Evolutionary conservation across 35 echinoderm and acorn worm genomes (phyloP).

Genomic region (Lytechinus pictus): DNA sequence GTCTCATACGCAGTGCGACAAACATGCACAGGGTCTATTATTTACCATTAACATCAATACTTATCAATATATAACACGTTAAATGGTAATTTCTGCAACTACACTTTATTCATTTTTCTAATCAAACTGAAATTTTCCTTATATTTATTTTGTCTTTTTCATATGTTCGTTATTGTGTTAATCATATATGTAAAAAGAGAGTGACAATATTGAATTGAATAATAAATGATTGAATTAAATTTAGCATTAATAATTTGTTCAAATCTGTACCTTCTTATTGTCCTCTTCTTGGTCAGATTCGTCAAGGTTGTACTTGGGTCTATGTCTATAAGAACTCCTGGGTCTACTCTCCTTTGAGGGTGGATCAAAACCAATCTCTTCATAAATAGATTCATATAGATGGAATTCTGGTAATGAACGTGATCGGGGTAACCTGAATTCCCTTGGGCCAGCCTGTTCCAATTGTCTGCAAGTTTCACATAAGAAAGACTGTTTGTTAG

Average conservation of each 20-base stretch:
- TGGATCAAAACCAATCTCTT: constrained; percentile 70
- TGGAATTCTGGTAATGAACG: constrained; percentile 78
- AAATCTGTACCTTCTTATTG: neutral
- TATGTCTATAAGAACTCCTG: constrained; percentile 24
- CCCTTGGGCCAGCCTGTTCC: neutral
- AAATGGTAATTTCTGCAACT: too few relatives aligned
- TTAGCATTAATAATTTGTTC: neutral
- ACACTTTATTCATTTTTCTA: too few relatives aligned
- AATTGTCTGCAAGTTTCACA: neutral
- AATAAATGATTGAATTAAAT: too few relatives aligned
- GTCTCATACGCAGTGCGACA: too few relatives aligned
- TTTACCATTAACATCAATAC: too few relatives aligned
- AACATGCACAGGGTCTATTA: too few relatives aligned
- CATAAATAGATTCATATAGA: constrained; percentile 61
- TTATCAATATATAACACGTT: too few relatives aligned
- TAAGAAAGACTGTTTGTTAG: neutral
- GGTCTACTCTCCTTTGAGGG: constrained; percentile 48
- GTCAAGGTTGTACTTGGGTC: constrained; percentile 5
- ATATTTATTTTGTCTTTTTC: too few relatives aligned
- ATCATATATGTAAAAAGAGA: too few relatives aligned
- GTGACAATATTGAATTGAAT: too few relatives aligned
- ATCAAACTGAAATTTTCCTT: too few relatives aligned
- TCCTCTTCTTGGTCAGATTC: neutral
- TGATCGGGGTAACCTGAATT: constrained; percentile 46
- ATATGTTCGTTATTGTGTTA: too few relatives aligned